Percentiles rank a stretch among this genome's conserved stretches.
phyloP scores from a whole-genome alignment of 2,113 vertebrate species.

The Sorex araneus region DNA sequence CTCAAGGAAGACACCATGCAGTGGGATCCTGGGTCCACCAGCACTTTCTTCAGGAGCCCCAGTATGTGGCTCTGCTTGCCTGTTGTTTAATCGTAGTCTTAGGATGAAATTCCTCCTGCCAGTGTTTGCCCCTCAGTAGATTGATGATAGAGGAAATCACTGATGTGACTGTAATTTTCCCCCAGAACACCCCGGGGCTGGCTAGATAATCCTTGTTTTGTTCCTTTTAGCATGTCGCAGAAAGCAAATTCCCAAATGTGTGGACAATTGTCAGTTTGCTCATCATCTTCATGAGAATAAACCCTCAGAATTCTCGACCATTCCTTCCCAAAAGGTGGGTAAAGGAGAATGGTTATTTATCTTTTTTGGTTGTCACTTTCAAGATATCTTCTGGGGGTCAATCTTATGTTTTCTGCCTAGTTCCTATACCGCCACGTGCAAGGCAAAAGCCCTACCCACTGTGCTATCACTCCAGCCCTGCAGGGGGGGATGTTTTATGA shows the following conservation, averaged over 20 bases:
- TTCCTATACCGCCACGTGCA: background rate
- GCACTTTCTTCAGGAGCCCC: background rate
- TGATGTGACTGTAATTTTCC: background rate
- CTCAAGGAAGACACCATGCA: background rate
- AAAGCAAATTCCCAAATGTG: conserved; percentile 23
- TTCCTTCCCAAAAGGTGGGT: background rate
- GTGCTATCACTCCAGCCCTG: too few relatives aligned
- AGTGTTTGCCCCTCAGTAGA: background rate
- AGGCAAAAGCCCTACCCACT: too few relatives aligned
- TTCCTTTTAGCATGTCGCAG: background rate
- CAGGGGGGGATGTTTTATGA: background rate
- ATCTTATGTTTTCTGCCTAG: conserved; percentile 36
- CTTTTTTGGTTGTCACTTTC: background rate
- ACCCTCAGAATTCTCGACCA: background rate
- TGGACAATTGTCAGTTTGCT: background rate
- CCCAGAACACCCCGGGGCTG: background rate
- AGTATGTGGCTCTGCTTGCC: background rate
- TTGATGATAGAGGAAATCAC: background rate
- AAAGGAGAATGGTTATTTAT: background rate
- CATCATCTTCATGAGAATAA: background rate
- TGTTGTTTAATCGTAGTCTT: background rate
- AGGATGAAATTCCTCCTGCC: background rate
- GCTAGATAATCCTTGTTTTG: background rate
- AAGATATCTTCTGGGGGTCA: background rate
- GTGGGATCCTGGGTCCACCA: background rate